These are phyloP conservation scores for Amblyteles armatorius DNA, from an alignment of 2,888 invertebrate species.

Conservation along the genomic window DNA sequence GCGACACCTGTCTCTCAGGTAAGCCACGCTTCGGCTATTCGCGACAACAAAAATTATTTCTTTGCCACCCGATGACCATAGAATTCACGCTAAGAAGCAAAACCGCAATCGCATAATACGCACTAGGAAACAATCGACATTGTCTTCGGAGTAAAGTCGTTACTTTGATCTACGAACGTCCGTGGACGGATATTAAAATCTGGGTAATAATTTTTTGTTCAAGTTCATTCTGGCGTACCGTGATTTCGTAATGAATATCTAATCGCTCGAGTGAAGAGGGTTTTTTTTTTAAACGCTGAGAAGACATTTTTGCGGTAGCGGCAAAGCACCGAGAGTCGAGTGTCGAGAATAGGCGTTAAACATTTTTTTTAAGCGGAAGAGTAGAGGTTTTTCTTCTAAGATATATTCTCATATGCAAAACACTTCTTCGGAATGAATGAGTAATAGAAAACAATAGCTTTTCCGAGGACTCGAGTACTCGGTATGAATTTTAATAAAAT, in stretches of 20 bases:
- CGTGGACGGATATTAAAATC: background rate
- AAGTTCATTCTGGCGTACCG: background rate
- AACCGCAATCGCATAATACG: background rate
- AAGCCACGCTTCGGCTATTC: background rate
- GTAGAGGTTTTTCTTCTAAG: background rate
- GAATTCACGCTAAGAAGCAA: background rate
- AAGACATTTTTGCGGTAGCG: background rate
- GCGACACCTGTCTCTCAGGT: conserved; percentile 26
- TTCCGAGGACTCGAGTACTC: background rate
- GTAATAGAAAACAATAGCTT: background rate
- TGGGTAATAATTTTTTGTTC: conserved; percentile 2
- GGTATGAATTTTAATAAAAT: background rate
- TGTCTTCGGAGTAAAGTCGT: background rate
- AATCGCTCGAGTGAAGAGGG: background rate
- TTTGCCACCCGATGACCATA: background rate
- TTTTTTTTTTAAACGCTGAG: background rate
- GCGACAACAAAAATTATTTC: conserved; percentile 1
- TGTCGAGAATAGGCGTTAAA: background rate
- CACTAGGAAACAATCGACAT: background rate
- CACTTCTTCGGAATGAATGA: background rate
- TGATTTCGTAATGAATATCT: conserved; percentile 6
- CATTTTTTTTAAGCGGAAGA: background rate
- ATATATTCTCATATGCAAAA: background rate
- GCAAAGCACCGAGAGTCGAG: background rate
- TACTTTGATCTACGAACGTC: conserved; percentile 1